Base-by-base conservation (phyloP, 2,113 vertebrate species). In the Chinchilla lanigera region DNA sequence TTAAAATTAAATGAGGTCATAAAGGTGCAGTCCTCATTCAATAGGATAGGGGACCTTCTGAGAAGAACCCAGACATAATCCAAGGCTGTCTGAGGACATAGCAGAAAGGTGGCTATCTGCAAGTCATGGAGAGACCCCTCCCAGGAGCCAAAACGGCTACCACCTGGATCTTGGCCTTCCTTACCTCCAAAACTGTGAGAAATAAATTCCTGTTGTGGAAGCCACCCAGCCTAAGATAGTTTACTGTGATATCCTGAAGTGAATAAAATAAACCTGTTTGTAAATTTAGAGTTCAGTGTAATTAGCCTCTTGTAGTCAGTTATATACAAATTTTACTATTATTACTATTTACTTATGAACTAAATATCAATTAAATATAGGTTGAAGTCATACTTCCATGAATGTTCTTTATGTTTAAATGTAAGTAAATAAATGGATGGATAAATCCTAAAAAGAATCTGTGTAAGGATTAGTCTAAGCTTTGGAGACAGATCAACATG, bases 351-450 rank as follows among this genome's bases (percentile, higher is more conserved):
- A 69, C 14, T 83, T 90, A 73, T 60, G 88, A 69, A 75, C 17
- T 52, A 81, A 90, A 28, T 77, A 5, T 60, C 80, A 6, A 19
- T 63, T 67, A 60, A 80, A 50, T 33, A 73, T 41, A 47, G 1
- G 8, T 82, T 63, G 30, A 93, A 81, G 2, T 22, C 17, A 33
- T 67, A 84, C 86, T 96, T 84, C 73, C 19, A 63, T 90, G 82
- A 93, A 69, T 58, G 12, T 88, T 83, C 28, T 67, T 93, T 67
- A 35, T 85, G 50, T 73, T 85, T 85, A 77, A 78, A 20, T 69
- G n/a, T 82, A 78, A 75, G 44, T 84, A 81, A 85, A 84, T 93
- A 35, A 95, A 73, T 77, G n/a, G 12, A 52, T 89, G n/a, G 73
- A 78, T 38, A 63, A 89, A 83, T 86, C 13, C 7, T 1, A 71